Percentiles rank a stretch among this genome's conserved stretches.
phyloP scores from a whole-genome alignment of 1,140 invertebrate genomes.

The Caenorhabditis brenneri region DNA sequence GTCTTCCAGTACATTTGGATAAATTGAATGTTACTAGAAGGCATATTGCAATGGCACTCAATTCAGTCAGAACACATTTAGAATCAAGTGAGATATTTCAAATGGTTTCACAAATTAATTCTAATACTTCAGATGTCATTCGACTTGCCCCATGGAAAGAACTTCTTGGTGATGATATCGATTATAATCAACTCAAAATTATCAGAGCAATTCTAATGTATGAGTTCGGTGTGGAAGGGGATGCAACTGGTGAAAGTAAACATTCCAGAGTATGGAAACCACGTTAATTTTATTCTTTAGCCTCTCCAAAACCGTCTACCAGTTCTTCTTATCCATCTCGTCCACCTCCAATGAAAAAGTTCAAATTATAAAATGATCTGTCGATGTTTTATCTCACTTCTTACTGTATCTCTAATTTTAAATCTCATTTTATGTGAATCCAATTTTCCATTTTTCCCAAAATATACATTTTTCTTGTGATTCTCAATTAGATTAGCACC shows the following conservation, averaged over 20 bases:
- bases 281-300: too few relatives aligned
- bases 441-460: not conserved
- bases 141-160: conserved; percentile 1
- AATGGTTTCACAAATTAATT: not conserved
- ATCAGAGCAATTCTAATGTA: conserved; percentile 9
- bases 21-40: not conserved
- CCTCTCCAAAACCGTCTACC: too few relatives aligned
- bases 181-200: conserved; percentile 6
- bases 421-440: not conserved
- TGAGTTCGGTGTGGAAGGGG: not conserved
- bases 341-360: not conserved
- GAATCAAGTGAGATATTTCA: not conserved
- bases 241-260: too few relatives aligned
- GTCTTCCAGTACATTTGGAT: not conserved
- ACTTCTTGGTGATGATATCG: not conserved
- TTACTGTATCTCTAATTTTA: not conserved
- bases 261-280: too few relatives aligned
- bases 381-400: not conserved
- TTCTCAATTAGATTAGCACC: too few relatives aligned
- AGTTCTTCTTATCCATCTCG: not conserved
- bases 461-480: too few relatives aligned
- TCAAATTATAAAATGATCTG: not conserved
- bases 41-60: not conserved
- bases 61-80: not conserved
- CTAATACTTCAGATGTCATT: not conserved